Base-by-base conservation (phyloP, 2,113 vertebrate genomes). In the Otis tarda region DNA sequence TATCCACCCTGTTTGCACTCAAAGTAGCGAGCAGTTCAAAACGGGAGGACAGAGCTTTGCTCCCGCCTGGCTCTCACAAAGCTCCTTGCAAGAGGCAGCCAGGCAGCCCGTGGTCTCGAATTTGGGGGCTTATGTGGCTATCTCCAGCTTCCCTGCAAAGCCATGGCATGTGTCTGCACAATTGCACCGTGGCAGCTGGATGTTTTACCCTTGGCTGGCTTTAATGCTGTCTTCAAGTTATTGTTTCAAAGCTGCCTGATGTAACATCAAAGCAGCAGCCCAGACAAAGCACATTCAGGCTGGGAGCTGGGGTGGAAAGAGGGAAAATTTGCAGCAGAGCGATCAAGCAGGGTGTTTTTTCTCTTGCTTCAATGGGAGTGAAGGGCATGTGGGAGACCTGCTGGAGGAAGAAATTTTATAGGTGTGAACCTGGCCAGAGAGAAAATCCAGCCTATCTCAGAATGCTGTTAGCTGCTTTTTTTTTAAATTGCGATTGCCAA, bases 221-320 rank as follows among this genome's bases (percentile, higher is more conserved):
- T 91, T 41, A 93, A 41, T 6, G n/a, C 27, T 83, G 33, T 81
- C 81, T 95, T 82, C 76, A 60, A 70, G 59, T 80, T 41, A 85
- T 65, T 92, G 75, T 93, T 74, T 87, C 74, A 67, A 37, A 89
- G 60, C 65, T 91, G 96, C 90, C 90, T 93, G 92, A 73, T 88
- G 92, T 87, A 90, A 96, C 88, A 94, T 96, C 95, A 97, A 97
- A 97, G 97, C 69, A 79, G 79, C 68, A 87, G 81, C 83, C 39
- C 61, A 91, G 89, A 95, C 87, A 96, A 95, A 96, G 91, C 83
- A 89, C 65, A 92, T 90, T 95, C 93, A 97, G 90, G 63, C 83
- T 90, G 94, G 92, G 90, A 96, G 81, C 94, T 94, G 60, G 78
- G 76, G 55, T 95, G 92, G 95, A 95, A 97, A 97, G 81, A 75